These are phyloP conservation scores for Notolepis coatsorum DNA, from an alignment of 2,797 vertebrate genomes.

Conservation along the genomic window DNA sequence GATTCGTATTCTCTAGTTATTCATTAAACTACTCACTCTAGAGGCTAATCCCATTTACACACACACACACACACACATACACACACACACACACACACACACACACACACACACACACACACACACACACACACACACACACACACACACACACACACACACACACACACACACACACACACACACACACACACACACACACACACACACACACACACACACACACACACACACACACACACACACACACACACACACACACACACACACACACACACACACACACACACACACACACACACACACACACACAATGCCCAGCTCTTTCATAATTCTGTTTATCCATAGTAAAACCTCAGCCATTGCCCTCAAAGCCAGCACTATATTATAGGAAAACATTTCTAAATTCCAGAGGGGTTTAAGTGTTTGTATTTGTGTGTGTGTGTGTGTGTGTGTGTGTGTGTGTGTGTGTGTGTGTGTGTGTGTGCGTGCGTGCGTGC, in stretches of 20 bases:
- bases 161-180: slow-evolving; percentile 6
- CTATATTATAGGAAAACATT: too few species aligned
- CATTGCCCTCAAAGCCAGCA: too few species aligned
- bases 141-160: slow-evolving; percentile 5
- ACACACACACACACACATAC: neutral
- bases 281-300: slow-evolving; percentile 27
- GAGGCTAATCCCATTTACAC: neutral
- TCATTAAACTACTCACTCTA: slow-evolving; percentile 3
- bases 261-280: slow-evolving; percentile 30
- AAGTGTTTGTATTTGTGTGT: too few species aligned
- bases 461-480: too few species aligned
- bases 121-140: too few species aligned
- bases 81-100: neutral
- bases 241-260: slow-evolving; percentile 6
- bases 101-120: too few species aligned
- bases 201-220: neutral
- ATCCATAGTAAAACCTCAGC: too few species aligned
- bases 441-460: too few species aligned
- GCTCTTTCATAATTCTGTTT: too few species aligned
- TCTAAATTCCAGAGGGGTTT: too few species aligned
- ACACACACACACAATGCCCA: slow-evolving; percentile 26
- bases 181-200: neutral
- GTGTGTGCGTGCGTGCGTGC: too few species aligned
- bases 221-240: neutral
- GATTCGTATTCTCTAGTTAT: slow-evolving; percentile 23